Conservation (phyloP, 2,797 vertebrate genomes). For the Rhodeus uyekii region DNA sequence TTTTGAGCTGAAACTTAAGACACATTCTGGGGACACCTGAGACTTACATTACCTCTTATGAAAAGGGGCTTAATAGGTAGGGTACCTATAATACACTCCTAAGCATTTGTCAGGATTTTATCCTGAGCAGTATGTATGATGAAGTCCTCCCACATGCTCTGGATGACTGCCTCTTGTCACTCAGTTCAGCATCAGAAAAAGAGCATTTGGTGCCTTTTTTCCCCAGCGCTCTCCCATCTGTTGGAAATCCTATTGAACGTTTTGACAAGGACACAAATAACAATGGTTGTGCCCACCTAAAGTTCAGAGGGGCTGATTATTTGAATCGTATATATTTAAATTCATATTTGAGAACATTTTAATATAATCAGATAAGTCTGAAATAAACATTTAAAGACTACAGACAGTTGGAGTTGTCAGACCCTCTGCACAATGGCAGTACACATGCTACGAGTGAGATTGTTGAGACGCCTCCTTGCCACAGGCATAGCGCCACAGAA, state of each 20-base stretch:
- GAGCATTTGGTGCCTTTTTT: constrained; percentile 5
- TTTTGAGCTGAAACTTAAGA: no score
- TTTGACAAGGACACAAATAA: constrained; percentile 6
- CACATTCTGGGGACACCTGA: no score
- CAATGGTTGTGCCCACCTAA: not conserved
- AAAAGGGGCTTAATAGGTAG: no score
- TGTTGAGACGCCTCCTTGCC: no score
- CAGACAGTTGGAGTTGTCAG: not conserved
- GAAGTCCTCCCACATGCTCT: constrained; percentile 22
- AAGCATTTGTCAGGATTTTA: not conserved
- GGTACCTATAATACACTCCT: not conserved
- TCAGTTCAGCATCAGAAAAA: constrained; percentile 12
- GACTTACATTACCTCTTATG: no score
- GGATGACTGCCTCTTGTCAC: constrained; percentile 16
- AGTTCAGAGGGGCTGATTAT: not conserved
- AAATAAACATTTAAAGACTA: not conserved
- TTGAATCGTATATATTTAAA: not conserved
- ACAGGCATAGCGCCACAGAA: no score
- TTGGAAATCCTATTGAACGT: constrained; percentile 25
- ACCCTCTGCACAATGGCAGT: not conserved
- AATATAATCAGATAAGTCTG: not conserved
- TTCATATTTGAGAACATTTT: not conserved
- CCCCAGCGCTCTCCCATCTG: constrained; percentile 7
- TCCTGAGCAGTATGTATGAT: not conserved
- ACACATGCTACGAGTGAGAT: no score